phyloP scores from a whole-genome alignment of 1,140 invertebrate genomes.

The Chionoecetes opilio region DNA sequence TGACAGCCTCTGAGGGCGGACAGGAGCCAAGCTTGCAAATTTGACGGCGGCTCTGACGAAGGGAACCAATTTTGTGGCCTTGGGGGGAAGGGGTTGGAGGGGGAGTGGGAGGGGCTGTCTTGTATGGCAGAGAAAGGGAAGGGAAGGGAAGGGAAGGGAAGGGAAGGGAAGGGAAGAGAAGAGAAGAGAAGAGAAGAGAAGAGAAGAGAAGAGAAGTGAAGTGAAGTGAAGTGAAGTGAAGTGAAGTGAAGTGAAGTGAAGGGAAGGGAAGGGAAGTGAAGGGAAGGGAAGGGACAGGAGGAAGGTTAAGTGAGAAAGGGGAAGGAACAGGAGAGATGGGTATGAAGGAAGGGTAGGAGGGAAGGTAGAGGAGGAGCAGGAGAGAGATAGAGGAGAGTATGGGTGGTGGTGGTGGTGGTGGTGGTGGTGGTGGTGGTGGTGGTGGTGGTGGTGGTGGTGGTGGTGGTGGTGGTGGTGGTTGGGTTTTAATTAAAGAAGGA shows the following conservation, averaged over 20 bases:
- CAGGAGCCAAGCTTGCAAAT: neutral
- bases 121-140: neutral
- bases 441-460: too few relatives aligned
- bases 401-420: too few relatives aligned
- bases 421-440: too few relatives aligned
- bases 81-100: neutral
- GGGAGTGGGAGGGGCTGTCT: neutral
- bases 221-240: too few relatives aligned
- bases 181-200: too few relatives aligned
- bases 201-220: too few relatives aligned
- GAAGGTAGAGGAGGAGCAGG: neutral
- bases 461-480: too few relatives aligned
- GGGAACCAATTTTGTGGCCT: neutral
- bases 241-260: too few relatives aligned
- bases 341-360: too few relatives aligned
- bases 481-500: too few relatives aligned
- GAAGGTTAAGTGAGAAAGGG: neutral
- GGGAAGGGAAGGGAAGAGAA: too few relatives aligned
- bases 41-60: neutral
- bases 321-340: too few relatives aligned
- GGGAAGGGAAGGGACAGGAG: neutral
- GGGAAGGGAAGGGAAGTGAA: neutral
- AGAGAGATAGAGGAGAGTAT: neutral
- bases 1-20: neutral
- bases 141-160: neutral